Conservation (phyloP, 2,888 invertebrate species). For the Disparrhopalites patrizii region DNA sequence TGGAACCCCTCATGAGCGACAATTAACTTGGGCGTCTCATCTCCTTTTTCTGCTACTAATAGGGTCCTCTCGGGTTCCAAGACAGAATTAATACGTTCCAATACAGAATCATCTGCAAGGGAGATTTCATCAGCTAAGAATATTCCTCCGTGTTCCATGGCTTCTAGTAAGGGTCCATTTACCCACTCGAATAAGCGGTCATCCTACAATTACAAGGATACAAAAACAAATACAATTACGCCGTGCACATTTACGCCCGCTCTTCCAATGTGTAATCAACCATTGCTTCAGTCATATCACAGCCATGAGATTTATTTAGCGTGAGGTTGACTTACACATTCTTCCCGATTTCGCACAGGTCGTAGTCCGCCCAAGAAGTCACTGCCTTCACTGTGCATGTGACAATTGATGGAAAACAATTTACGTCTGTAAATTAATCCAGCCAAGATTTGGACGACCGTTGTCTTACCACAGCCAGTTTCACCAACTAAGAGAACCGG, state of each 20-base stretch:
- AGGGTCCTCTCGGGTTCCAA: slow-evolving; percentile 87
- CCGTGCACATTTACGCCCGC: no score
- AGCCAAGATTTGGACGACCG: slow-evolving; percentile 84
- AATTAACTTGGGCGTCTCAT: slow-evolving; percentile 56
- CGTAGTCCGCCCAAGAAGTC: slow-evolving; percentile 95
- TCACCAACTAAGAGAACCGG: slow-evolving; percentile 94
- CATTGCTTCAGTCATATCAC: no score
- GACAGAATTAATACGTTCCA: slow-evolving; percentile 94
- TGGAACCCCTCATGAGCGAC: slow-evolving; percentile 71
- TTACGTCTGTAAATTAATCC: slow-evolving; percentile 65
- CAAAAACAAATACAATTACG: no score
- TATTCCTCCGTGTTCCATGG: slow-evolving; percentile 82
- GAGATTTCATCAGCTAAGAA: slow-evolving; percentile 99
- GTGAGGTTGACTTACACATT: slow-evolving; percentile 32
- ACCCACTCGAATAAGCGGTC: slow-evolving; percentile 88
- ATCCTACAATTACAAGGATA: slow-evolving; percentile 35
- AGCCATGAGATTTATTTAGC: no score
- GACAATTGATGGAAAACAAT: slow-evolving; percentile 87
- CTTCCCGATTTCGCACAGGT: slow-evolving; percentile 68
- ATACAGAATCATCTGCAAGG: slow-evolving; percentile 93
- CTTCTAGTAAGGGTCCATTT: slow-evolving; percentile 87
- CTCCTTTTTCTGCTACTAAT: slow-evolving; percentile 85
- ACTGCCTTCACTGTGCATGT: slow-evolving; percentile 97
- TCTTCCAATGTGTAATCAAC: no score
- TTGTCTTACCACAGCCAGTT: slow-evolving; percentile 97